These are phyloP conservation scores for Tolypeutes matacus DNA, from an alignment of 2,797 vertebrate genomes.

Conservation along the genomic window DNA sequence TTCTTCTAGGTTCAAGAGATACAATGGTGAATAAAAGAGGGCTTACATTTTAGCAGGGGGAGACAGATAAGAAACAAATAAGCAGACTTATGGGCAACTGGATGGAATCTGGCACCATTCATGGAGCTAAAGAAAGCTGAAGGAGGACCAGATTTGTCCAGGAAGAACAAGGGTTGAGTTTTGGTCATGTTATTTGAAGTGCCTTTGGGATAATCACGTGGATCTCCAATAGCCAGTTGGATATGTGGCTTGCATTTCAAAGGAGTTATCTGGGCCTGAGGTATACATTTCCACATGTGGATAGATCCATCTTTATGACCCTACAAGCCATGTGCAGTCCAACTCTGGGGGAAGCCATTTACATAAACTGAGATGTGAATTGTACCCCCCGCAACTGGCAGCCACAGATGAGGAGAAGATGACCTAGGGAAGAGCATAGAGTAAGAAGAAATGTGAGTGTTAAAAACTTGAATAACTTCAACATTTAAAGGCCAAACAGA, in stretches of 20 bases:
- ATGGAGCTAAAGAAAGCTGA: background rate
- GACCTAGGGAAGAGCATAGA: background rate
- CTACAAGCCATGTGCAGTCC: background rate
- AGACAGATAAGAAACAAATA: conserved; percentile 2
- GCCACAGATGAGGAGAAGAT: background rate
- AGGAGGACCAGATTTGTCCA: background rate
- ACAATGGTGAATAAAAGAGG: background rate
- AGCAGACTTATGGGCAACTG: background rate
- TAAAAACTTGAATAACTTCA: background rate
- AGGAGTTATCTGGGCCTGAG: conserved; percentile 18
- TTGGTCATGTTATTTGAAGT: background rate
- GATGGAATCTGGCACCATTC: background rate
- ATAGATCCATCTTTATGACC: background rate
- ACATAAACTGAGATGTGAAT: background rate
- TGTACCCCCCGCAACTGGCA: background rate
- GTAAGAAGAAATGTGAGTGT: conserved; percentile 17
- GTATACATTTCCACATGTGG: background rate
- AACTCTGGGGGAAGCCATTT: background rate
- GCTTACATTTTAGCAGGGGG: background rate
- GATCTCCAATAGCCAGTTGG: conserved; percentile 1
- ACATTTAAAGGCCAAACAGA: background rate
- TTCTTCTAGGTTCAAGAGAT: background rate
- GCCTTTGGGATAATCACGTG: conserved; percentile 1
- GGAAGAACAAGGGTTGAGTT: background rate
- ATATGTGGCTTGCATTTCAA: conserved; percentile 36